A percentile compares a stretch with the other conserved stretches of the same genome.
These are phyloP conservation scores for Oryzias curvinotus DNA, from an alignment of 2,113 vertebrate genomes.

Conservation along the genomic window DNA sequence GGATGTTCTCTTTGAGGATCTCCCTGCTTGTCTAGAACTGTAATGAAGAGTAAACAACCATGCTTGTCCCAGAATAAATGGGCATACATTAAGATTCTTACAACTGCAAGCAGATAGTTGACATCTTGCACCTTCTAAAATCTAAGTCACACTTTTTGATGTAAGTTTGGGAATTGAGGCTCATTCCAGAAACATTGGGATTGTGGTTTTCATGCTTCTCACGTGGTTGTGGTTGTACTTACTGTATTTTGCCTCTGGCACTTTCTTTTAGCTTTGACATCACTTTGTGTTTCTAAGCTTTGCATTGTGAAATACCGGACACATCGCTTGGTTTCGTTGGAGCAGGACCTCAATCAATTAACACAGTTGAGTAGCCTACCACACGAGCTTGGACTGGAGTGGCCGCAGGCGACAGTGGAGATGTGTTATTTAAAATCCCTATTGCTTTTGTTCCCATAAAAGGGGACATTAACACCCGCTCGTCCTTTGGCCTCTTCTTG, in stretches of 20 bases:
- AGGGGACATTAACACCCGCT: constrained; percentile 93
- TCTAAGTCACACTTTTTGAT: constrained; percentile 15
- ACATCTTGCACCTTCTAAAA: constrained; percentile 35
- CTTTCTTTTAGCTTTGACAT: constrained; percentile 1
- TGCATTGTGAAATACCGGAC: constrained; percentile 82
- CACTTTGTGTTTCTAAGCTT: constrained; percentile 83
- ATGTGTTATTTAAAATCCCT: constrained; percentile 90
- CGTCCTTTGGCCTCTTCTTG: constrained; percentile 88
- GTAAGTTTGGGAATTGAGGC: not conserved
- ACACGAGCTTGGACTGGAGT: constrained; percentile 51
- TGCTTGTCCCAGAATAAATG: constrained; percentile 34
- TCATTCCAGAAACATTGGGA: not conserved
- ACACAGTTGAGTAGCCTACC: constrained; percentile 85
- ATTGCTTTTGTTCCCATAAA: constrained; percentile 87
- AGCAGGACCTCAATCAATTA: constrained; percentile 95
- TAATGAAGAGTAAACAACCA: constrained; percentile 75
- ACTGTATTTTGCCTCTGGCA: constrained; percentile 2
- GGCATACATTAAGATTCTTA: constrained; percentile 38
- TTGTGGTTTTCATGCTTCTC: not conserved
- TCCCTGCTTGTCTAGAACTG: constrained; percentile 59
- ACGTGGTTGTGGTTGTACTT: not conserved
- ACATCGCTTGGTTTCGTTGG: constrained; percentile 85
- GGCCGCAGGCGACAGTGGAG: constrained; percentile 88
- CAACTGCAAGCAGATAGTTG: constrained; percentile 37
- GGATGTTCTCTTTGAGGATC: constrained; percentile 76